These are phyloP conservation scores for Apis laboriosa DNA, from an alignment of 1,140 invertebrate genomes.

Conservation along the genomic window DNA sequence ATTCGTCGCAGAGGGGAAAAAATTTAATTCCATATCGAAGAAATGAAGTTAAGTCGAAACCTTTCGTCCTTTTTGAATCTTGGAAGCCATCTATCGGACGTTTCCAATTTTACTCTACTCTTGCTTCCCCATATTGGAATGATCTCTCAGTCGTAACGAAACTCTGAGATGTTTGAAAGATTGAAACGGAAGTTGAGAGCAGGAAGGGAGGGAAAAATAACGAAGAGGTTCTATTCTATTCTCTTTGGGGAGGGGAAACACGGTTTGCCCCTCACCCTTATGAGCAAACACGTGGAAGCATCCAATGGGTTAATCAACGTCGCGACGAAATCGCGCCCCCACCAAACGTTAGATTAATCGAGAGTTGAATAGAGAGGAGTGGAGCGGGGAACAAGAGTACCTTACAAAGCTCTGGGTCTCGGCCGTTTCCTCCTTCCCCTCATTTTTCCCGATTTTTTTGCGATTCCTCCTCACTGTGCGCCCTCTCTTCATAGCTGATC, in stretches of 20 bases:
- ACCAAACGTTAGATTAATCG: conserved; percentile 30
- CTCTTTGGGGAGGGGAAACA: background rate
- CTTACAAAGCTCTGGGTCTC: conserved; percentile 49
- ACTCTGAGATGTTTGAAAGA: no score
- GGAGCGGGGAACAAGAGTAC: conserved; percentile 43
- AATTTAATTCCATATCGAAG: no score
- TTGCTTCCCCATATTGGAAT: no score
- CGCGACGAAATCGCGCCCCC: conserved; percentile 11
- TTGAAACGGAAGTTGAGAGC: no score
- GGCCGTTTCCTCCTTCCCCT: conserved; percentile 56
- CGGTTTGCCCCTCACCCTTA: background rate
- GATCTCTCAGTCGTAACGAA: no score
- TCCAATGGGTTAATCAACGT: background rate
- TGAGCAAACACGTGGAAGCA: no score
- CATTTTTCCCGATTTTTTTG: conserved; percentile 68
- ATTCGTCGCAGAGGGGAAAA: no score
- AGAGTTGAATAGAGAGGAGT: conserved; percentile 16
- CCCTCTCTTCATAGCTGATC: conserved; percentile 75
- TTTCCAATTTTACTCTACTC: conserved; percentile 56
- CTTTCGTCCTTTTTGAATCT: conserved; percentile 37
- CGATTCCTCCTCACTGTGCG: conserved; percentile 58
- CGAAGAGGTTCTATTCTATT: no score
- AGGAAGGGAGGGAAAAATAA: no score
- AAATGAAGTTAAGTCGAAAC: no score
- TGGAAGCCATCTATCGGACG: conserved; percentile 47